phyloP scores from a whole-genome alignment of 2,888 invertebrate species.

The Aromia moschata region DNA sequence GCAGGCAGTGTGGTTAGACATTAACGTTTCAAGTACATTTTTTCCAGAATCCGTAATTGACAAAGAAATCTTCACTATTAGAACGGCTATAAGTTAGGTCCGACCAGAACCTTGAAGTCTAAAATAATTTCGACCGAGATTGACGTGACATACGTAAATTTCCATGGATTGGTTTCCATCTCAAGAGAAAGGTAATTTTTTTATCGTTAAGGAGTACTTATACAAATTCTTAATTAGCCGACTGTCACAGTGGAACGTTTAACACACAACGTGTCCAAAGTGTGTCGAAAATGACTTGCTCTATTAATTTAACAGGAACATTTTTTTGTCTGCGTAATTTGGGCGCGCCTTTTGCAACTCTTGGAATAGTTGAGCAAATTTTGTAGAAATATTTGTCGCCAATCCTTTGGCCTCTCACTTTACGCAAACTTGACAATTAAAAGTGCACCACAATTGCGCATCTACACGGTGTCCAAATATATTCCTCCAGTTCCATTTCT shows the following conservation, averaged over 20 bases:
- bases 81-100: background rate
- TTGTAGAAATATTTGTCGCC: constrained; percentile 2
- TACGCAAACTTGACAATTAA: background rate
- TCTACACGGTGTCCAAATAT: too few species aligned
- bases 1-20: background rate
- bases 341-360: background rate
- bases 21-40: constrained; percentile 2
- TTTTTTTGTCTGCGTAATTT: background rate
- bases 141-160: background rate
- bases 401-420: constrained; percentile 1
- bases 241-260: constrained; percentile 1
- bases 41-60: background rate
- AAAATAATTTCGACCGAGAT: background rate
- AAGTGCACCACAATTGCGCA: too few species aligned
- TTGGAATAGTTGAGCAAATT: background rate
- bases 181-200: background rate
- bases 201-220: background rate
- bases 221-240: background rate
- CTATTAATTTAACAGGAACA: constrained; percentile 3
- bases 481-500: too few species aligned
- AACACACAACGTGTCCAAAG: constrained; percentile 4
- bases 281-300: background rate
- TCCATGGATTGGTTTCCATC: too few species aligned
- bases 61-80: background rate
- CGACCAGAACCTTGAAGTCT: background rate